phyloP scores from a whole-genome alignment of 2,888 invertebrate genomes.

The Sarcophaga subvicina region DNA sequence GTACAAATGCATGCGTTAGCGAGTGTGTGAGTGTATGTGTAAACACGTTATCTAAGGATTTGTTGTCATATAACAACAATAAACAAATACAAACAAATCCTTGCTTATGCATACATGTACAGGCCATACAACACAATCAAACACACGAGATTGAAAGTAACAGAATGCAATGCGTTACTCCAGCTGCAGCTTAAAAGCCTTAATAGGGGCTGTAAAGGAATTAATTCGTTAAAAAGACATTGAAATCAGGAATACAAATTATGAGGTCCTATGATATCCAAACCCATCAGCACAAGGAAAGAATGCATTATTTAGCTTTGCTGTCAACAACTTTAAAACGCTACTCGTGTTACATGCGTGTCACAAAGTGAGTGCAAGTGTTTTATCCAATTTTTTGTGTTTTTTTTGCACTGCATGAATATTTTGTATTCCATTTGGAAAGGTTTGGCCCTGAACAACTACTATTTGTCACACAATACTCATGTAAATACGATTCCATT shows the following conservation, averaged over 20 bases:
- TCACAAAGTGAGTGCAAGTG: neutral
- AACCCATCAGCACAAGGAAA: neutral
- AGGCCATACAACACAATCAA: neutral
- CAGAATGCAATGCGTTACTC: neutral
- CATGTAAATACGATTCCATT: neutral
- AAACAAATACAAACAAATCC: slow-evolving; percentile 5
- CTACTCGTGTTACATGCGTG: neutral
- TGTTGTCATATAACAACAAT: slow-evolving; percentile 18
- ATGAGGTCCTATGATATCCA: too few species aligned
- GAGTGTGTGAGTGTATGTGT: neutral
- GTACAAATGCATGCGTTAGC: neutral
- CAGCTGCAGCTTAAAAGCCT: too few species aligned
- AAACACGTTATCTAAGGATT: slow-evolving; percentile 3
- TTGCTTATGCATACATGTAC: neutral
- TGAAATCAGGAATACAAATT: too few species aligned
- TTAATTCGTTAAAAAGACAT: too few species aligned
- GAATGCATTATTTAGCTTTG: neutral
- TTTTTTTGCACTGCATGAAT: neutral
- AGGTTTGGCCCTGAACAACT: slow-evolving; percentile 57
- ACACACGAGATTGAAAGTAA: neutral
- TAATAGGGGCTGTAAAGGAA: too few species aligned
- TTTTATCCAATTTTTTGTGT: neutral
- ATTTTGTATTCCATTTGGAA: slow-evolving; percentile 32
- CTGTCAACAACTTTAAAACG: neutral
- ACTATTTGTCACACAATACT: slow-evolving; percentile 40